Conservation (phyloP, 2,113 vertebrate genomes). For the Plecotus auritus region DNA sequence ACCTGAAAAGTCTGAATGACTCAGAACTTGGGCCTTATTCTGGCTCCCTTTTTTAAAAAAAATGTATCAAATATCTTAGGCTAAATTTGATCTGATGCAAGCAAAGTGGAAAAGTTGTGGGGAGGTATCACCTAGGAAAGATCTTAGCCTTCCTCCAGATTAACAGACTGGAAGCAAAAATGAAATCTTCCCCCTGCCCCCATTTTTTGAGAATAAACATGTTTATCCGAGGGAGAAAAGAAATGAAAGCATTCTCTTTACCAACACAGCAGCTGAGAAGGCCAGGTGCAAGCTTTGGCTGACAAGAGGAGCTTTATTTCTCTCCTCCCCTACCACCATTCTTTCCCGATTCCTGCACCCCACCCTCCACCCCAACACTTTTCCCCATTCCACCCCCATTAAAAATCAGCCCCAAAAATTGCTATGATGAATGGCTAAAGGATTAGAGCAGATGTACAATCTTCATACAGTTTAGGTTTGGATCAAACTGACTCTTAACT, state of each 20-base stretch:
- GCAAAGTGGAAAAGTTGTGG: not conserved
- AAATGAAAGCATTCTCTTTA: not conserved
- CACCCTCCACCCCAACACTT: not conserved
- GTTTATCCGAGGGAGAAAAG: not conserved
- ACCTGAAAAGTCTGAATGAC: not conserved
- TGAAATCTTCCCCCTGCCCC: not conserved
- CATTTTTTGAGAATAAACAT: conserved; percentile 16
- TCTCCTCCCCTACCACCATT: not conserved
- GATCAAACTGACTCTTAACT: not conserved
- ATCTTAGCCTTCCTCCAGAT: not conserved
- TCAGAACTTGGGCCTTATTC: not conserved
- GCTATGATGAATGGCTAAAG: not conserved
- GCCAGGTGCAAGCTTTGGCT: not conserved
- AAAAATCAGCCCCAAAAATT: not conserved
- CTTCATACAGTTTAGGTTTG: not conserved
- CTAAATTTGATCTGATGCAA: conserved; percentile 10
- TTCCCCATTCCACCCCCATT: not conserved
- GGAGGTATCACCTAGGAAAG: not conserved
- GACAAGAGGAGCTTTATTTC: not conserved
- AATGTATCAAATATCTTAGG: not conserved
- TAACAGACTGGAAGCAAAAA: not conserved
- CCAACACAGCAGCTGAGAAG: not conserved
- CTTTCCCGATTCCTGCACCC: not conserved
- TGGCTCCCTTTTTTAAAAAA: not conserved
- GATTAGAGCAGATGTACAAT: not conserved